Percentiles rank a stretch among this genome's conserved stretches.
Evolutionary conservation across 92 coral and sea anemone species (phyloP).

Genomic region (Muricea muricata): DNA sequence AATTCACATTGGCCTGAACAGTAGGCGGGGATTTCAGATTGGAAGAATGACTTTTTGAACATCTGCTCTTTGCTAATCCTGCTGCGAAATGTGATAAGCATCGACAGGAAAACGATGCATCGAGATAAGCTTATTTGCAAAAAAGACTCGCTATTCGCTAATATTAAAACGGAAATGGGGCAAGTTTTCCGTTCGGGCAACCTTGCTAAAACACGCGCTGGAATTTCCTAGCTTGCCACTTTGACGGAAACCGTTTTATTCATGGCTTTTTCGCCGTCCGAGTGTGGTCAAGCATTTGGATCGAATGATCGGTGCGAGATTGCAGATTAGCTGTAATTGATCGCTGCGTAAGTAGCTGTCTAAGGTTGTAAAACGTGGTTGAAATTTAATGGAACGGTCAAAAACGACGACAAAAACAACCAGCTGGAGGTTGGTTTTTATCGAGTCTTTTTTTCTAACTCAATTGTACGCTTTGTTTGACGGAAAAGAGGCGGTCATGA

Average conservation of each 20-base stretch:
- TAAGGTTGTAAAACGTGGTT: not conserved
- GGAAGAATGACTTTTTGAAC: conserved; percentile 15
- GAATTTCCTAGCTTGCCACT: not conserved
- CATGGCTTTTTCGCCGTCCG: not conserved
- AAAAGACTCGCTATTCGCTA: not conserved
- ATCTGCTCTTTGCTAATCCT: conserved; percentile 34
- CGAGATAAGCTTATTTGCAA: conserved; percentile 7
- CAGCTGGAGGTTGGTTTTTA: conserved; percentile 8
- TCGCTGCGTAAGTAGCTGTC: conserved; percentile 17
- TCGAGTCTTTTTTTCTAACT: not conserved
- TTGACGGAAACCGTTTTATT: not conserved
- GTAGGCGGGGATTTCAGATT: conserved; percentile 40
- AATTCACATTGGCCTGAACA: not conserved
- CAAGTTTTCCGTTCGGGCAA: not conserved
- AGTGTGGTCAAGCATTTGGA: not conserved
- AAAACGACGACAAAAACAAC: conserved; percentile 7
- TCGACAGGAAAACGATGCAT: conserved; percentile 38
- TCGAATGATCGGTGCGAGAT: conserved; percentile 6
- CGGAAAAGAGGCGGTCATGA: not conserved
- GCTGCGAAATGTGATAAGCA: conserved; percentile 38
- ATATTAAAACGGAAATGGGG: not conserved
- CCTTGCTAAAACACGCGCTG: not conserved
- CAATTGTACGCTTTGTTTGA: not conserved
- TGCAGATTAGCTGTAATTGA: conserved; percentile 26
- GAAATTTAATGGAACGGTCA: not conserved